Evolutionary conservation across 2,888 invertebrate species (phyloP).

Genomic region (Euspilapteryx auroguttella): DNA sequence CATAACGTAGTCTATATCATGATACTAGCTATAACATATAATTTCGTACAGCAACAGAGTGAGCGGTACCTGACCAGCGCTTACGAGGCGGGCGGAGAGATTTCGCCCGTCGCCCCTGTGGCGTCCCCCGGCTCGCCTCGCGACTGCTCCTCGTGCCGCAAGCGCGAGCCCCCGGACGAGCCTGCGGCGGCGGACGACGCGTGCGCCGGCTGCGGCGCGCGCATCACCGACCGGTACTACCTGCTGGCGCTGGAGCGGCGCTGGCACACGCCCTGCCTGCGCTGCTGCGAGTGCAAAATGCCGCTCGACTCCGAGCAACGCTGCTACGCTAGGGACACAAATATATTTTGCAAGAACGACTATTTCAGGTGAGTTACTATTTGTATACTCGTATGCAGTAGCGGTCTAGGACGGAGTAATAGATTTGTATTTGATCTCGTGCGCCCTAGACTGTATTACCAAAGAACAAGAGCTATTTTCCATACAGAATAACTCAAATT

Average conservation of each 20-base stretch:
- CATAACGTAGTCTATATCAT: too few species aligned
- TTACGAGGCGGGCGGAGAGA: slow-evolving; percentile 73
- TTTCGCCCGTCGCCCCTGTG: slow-evolving; percentile 74
- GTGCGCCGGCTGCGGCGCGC: slow-evolving; percentile 87
- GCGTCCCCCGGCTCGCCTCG: slow-evolving; percentile 64
- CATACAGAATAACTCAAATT: too few species aligned
- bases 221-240: slow-evolving; percentile 88
- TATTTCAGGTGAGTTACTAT: slow-evolving; percentile 82
- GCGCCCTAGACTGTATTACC: too few species aligned
- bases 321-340: slow-evolving; percentile 90
- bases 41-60: slow-evolving; percentile 73
- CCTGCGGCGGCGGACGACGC: slow-evolving; percentile 46
- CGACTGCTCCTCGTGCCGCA: slow-evolving; percentile 62
- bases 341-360: slow-evolving; percentile 95
- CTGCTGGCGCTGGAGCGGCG: slow-evolving; percentile 88
- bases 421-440: too few species aligned
- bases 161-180: slow-evolving; percentile 57
- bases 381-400: too few species aligned
- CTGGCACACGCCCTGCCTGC: slow-evolving; percentile 91
- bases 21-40: too few species aligned
- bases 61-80: slow-evolving; percentile 66
- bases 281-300: slow-evolving; percentile 88
- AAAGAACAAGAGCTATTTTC: too few species aligned
- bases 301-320: slow-evolving; percentile 88
- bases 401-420: too few species aligned